phyloP scores from a whole-genome alignment of 2,888 invertebrate genomes.

The Erynnis tages region DNA sequence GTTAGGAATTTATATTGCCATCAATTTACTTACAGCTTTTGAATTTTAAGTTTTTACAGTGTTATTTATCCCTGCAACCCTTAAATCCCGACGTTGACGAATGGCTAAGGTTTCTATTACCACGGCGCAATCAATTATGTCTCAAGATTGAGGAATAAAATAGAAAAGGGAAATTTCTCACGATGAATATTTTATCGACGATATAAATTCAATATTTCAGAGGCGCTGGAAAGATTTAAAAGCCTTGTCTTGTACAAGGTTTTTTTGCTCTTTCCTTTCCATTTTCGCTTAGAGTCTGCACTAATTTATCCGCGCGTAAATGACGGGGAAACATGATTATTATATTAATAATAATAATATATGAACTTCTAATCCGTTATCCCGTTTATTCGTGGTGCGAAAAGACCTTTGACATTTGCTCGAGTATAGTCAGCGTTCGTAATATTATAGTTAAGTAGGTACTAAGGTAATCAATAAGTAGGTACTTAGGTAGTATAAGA shows the following conservation, averaged over 20 bases:
- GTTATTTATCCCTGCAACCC: too few species aligned
- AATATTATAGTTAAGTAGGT: not conserved
- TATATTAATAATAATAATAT: too few species aligned
- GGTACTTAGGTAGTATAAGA: too few species aligned
- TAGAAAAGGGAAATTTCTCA: not conserved
- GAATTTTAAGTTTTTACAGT: too few species aligned
- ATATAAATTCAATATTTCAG: constrained; percentile 15
- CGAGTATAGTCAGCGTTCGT: too few species aligned
- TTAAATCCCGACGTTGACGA: constrained; percentile 7
- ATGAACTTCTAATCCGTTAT: too few species aligned
- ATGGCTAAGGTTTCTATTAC: not conserved
- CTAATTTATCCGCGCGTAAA: not conserved
- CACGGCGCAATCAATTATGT: constrained; percentile 8
- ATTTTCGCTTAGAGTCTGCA: not conserved
- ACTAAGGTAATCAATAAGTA: too few species aligned
- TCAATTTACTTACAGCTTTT: too few species aligned
- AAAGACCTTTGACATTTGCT: too few species aligned
- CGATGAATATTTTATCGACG: constrained; percentile 4
- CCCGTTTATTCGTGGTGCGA: too few species aligned
- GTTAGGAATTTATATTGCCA: too few species aligned
- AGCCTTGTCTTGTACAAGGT: constrained; percentile 11
- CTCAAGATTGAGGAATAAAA: constrained; percentile 1
- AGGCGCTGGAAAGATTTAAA: constrained; percentile 13
- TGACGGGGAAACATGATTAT: not conserved
- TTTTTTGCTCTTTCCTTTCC: not conserved